phyloP scores from a whole-genome alignment of 2,113 vertebrate species.

The Corvus cornix region DNA sequence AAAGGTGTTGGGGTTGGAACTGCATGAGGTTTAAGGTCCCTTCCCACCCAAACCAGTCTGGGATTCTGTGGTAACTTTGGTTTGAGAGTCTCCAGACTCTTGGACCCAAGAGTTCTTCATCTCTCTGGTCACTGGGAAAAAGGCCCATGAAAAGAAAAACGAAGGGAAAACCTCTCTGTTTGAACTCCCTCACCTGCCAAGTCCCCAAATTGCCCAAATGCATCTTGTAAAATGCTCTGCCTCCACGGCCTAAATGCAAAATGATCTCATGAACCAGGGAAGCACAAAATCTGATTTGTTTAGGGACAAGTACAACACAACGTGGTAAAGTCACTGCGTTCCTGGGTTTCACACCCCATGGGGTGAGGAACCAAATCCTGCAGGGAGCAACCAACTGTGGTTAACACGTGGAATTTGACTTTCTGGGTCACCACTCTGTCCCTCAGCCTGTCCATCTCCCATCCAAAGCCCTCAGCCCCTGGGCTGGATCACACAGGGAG shows the following conservation, averaged over 20 bases:
- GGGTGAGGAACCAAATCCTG: neutral
- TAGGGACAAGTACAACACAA: neutral
- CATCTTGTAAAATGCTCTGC: fast-evolving
- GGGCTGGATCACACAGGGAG: neutral
- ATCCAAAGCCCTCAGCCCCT: neutral
- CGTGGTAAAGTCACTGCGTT: fast-evolving
- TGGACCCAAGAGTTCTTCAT: neutral
- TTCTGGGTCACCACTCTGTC: neutral
- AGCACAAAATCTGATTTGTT: neutral
- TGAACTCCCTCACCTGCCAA: neutral
- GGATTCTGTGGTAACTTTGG: neutral
- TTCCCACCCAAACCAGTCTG: neutral
- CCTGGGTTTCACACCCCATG: neutral
- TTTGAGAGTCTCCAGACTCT: neutral
- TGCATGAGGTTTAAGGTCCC: neutral
- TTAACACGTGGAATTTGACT: neutral
- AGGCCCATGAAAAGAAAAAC: neutral
- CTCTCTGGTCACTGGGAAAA: neutral
- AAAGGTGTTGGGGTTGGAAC: neutral
- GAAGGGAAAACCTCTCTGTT: neutral
- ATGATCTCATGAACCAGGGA: fast-evolving
- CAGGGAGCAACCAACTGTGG: too few species aligned
- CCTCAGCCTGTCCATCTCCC: neutral
- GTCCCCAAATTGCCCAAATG: neutral
- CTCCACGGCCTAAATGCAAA: neutral